phyloP scores from a whole-genome alignment of 2,888 invertebrate genomes.

The Agapostemon virescens region DNA sequence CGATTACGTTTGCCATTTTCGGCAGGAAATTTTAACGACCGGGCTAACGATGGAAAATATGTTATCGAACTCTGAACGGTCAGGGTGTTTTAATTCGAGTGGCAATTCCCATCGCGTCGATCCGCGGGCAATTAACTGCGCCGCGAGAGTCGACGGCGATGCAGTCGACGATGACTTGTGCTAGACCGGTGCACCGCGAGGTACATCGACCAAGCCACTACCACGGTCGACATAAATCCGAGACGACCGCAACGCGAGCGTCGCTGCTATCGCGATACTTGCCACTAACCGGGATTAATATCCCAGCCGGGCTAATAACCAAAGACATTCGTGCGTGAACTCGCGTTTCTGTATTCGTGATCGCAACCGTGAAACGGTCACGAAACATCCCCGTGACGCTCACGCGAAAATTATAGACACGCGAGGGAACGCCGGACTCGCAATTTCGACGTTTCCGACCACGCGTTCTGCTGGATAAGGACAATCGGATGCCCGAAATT shows the following conservation, averaged over 20 bases:
- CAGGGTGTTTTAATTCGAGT: slow-evolving; percentile 31
- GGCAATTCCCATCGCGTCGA: slow-evolving; percentile 21
- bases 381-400: slow-evolving; percentile 24
- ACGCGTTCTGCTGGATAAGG: neutral
- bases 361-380: slow-evolving; percentile 14
- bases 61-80: slow-evolving; percentile 5
- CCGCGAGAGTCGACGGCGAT: neutral
- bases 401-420: slow-evolving; percentile 23
- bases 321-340: slow-evolving; percentile 46
- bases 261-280: slow-evolving; percentile 61
- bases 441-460: slow-evolving; percentile 13
- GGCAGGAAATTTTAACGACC: slow-evolving; percentile 25
- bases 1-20: slow-evolving; percentile 10
- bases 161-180: slow-evolving; percentile 27
- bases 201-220: slow-evolving; percentile 9
- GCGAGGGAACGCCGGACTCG: neutral
- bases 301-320: slow-evolving; percentile 55
- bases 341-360: neutral
- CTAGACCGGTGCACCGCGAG: slow-evolving; percentile 21
- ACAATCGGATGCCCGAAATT: neutral
- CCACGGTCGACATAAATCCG: slow-evolving; percentile 56
- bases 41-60: slow-evolving; percentile 35
- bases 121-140: slow-evolving; percentile 27
- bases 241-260: slow-evolving; percentile 55
- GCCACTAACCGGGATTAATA: slow-evolving; percentile 63